phyloP scores from a whole-genome alignment of 1,140 invertebrate genomes.

The Bombus affinis region DNA sequence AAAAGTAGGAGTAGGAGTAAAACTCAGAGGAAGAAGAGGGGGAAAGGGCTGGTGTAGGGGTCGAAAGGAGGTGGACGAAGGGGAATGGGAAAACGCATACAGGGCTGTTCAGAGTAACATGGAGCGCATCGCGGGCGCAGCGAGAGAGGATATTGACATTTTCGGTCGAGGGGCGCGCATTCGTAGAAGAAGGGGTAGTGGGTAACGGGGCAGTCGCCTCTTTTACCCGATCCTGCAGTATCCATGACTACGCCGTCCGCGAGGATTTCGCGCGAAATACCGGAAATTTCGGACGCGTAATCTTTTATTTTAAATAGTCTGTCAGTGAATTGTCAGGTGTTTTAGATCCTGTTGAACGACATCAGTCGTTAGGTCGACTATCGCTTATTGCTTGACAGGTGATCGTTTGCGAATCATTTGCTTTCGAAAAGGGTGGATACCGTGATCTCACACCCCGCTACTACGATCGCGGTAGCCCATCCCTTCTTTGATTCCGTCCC shows the following conservation, averaged over 20 bases:
- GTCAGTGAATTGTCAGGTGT: conserved; percentile 24
- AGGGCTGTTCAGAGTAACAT: conserved; percentile 47
- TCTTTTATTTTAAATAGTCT: conserved; percentile 20
- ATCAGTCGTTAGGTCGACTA: neutral
- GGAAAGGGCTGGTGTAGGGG: neutral
- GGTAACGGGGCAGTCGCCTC: conserved; percentile 66
- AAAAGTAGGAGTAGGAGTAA: conserved; percentile 19
- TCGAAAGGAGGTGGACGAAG: neutral
- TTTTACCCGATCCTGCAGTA: conserved; percentile 70
- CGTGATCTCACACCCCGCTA: conserved; percentile 43
- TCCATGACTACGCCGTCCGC: conserved; percentile 72
- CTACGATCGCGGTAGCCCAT: conserved; percentile 36
- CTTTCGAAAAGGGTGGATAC: conserved; percentile 58
- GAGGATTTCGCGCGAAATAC: conserved; percentile 69
- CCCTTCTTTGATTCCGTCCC: conserved; percentile 26
- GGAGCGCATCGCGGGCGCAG: conserved; percentile 71
- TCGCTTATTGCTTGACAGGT: conserved; percentile 4
- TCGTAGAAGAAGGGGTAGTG: conserved; percentile 57
- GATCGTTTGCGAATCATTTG: conserved; percentile 34
- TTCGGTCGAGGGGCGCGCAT: conserved; percentile 75
- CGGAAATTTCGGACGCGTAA: conserved; percentile 50
- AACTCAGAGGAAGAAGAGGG: neutral
- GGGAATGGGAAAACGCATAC: conserved; percentile 45
- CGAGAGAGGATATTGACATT: conserved; percentile 80
- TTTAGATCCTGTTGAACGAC: neutral